Percentiles rank a stretch among this genome's conserved stretches.
Evolutionary conservation across 1,140 invertebrate species (phyloP).

Genomic region (Ceratoteleas bidentatus): DNA sequence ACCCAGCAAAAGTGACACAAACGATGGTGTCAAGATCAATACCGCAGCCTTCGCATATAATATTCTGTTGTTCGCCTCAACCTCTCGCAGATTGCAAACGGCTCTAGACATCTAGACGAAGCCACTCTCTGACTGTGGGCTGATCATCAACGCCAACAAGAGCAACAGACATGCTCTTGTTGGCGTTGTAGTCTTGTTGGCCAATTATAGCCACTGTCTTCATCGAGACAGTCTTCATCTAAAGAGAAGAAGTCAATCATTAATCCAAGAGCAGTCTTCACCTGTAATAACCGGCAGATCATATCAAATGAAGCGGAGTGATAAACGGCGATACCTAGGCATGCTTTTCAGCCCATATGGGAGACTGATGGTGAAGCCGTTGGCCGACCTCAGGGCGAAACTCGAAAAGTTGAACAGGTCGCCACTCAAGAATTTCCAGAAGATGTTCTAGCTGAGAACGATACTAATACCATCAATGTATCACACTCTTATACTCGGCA

Average conservation of each 20-base stretch:
- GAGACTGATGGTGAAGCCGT: neutral
- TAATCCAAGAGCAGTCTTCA: neutral
- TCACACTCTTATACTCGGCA: neutral
- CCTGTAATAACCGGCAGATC: too few relatives aligned
- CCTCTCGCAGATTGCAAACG: neutral
- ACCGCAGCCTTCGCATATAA: constrained; percentile 71
- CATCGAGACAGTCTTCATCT: neutral
- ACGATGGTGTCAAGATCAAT: constrained; percentile 40
- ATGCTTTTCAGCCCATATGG: constrained; percentile 1
- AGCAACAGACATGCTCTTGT: too few relatives aligned
- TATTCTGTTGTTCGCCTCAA: constrained; percentile 2
- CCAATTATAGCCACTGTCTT: too few relatives aligned
- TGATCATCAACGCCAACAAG: neutral
- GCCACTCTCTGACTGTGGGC: neutral
- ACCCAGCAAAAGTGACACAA: too few relatives aligned
- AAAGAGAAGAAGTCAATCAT: neutral
- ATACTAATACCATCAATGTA: neutral
- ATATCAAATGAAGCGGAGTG: neutral
- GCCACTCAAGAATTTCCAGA: neutral
- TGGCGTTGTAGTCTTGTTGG: too few relatives aligned
- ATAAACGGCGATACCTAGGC: constrained; percentile 7
- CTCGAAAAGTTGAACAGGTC: neutral
- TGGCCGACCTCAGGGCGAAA: neutral
- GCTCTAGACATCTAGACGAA: neutral
- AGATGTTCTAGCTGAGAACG: neutral